These are phyloP conservation scores for Lates japonicus DNA, from an alignment of 2,797 vertebrate genomes.

Conservation along the genomic window DNA sequence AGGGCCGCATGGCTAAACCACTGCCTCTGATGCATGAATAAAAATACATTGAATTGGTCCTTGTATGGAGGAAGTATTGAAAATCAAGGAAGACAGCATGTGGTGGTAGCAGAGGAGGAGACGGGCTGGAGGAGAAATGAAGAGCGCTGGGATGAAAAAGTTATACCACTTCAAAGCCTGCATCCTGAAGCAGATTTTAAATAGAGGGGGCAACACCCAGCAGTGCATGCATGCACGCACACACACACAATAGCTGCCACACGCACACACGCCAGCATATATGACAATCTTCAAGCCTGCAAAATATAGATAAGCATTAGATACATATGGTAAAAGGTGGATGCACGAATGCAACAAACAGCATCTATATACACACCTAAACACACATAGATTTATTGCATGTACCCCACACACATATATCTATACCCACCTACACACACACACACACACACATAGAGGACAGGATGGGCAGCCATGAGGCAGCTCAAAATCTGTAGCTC, in stretches of 20 bases:
- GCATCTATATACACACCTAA: conserved; percentile 1
- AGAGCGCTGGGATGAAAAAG: conserved; percentile 44
- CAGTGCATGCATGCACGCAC: background rate
- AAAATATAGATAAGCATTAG: conserved; percentile 11
- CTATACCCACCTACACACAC: conserved; percentile 42
- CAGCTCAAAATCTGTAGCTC: conserved; percentile 68
- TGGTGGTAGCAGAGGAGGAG: conserved; percentile 20
- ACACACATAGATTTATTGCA: conserved; percentile 5
- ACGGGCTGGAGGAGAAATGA: conserved; percentile 22
- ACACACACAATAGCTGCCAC: conserved; percentile 12
- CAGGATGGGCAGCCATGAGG: conserved; percentile 58
- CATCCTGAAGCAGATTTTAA: conserved; percentile 71
- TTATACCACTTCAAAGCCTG: conserved; percentile 65
- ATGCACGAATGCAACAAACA: background rate
- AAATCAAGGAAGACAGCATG: conserved; percentile 9
- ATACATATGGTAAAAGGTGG: conserved; percentile 10
- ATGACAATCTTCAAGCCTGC: conserved; percentile 31
- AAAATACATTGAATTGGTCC: background rate
- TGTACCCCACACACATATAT: conserved; percentile 4
- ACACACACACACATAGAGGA: conserved; percentile 47
- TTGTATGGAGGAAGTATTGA: background rate
- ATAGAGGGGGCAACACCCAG: conserved; percentile 59
- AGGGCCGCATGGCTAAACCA: background rate
- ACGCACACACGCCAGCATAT: conserved; percentile 35
- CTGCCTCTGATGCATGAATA: background rate